Conservation (phyloP, 2,888 invertebrate species). For the Diarsia rubi region DNA sequence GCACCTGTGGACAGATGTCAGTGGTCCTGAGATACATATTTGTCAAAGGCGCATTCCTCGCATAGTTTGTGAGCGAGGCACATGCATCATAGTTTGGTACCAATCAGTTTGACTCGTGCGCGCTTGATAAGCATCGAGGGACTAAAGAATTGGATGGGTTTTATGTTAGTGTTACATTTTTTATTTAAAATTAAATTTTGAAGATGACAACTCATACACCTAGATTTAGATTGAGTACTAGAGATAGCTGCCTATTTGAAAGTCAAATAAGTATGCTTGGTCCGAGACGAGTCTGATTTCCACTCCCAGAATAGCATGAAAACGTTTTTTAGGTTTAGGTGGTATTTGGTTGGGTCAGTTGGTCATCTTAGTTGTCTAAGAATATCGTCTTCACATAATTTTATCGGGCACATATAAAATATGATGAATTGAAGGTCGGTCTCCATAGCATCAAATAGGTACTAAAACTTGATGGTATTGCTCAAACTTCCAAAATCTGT, state of each 20-base stretch:
- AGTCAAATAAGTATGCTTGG: background rate
- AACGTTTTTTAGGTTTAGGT: background rate
- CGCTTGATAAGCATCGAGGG: slow-evolving; percentile 58
- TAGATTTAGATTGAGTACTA: background rate
- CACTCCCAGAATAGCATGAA: background rate
- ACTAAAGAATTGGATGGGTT: slow-evolving; percentile 61
- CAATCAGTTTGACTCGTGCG: slow-evolving; percentile 73
- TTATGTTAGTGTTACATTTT: slow-evolving; percentile 4
- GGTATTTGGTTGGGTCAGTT: too few relatives aligned
- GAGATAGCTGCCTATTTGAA: background rate
- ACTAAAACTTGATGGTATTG: background rate
- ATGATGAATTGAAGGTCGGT: too few relatives aligned
- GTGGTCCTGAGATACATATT: slow-evolving; percentile 76
- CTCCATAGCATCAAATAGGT: too few relatives aligned
- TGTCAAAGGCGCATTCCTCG: slow-evolving; percentile 78
- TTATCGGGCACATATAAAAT: too few relatives aligned
- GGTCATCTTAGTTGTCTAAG: too few relatives aligned
- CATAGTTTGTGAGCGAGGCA: slow-evolving; percentile 63
- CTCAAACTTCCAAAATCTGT: background rate
- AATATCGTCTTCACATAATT: too few relatives aligned
- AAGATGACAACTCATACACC: background rate
- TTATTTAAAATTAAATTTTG: background rate
- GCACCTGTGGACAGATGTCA: slow-evolving; percentile 78
- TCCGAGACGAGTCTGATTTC: background rate
- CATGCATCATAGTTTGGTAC: slow-evolving; percentile 74